Evolutionary conservation across 2,888 invertebrate genomes (phyloP).

Genomic region (Pristionchus entomophagus): DNA sequence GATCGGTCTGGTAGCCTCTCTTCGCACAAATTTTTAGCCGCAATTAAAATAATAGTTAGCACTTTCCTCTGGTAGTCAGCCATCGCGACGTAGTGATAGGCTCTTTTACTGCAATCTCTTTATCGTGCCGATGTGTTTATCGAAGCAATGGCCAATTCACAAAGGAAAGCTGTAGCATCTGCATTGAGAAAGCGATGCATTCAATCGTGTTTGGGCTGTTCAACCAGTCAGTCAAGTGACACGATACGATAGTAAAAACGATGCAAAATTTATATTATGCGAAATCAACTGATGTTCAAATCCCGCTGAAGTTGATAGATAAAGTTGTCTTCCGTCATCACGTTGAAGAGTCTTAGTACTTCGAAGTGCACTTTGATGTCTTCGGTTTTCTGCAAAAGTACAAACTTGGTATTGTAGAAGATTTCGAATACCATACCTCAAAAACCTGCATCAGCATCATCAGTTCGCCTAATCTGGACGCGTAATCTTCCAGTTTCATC

Average conservation of each 20-base stretch:
- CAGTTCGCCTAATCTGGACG: not conserved
- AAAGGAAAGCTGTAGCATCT: too few relatives aligned
- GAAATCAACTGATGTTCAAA: not conserved
- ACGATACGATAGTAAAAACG: not conserved
- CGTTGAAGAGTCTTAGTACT: not conserved
- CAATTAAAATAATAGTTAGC: too few relatives aligned
- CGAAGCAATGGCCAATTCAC: not conserved
- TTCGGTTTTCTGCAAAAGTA: not conserved
- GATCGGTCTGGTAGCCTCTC: conserved; percentile 39
- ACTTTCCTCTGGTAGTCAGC: too few relatives aligned
- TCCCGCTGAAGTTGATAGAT: not conserved
- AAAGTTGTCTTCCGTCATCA: not conserved
- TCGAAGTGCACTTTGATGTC: not conserved
- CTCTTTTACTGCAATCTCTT: too few relatives aligned
- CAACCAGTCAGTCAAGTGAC: not conserved
- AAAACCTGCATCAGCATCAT: not conserved
- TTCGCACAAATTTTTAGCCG: conserved; percentile 11
- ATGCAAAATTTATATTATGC: not conserved
- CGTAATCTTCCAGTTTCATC: not conserved
- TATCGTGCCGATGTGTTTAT: too few relatives aligned
- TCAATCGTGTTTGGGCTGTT: too few relatives aligned
- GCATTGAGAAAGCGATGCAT: too few relatives aligned
- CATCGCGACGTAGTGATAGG: too few relatives aligned
- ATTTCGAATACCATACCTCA: not conserved
- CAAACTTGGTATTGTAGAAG: not conserved